Percentiles rank a stretch among this genome's conserved stretches.
Evolutionary conservation across 2,797 vertebrate genomes (phyloP).

Genomic region (Cichlasoma orientale): DNA sequence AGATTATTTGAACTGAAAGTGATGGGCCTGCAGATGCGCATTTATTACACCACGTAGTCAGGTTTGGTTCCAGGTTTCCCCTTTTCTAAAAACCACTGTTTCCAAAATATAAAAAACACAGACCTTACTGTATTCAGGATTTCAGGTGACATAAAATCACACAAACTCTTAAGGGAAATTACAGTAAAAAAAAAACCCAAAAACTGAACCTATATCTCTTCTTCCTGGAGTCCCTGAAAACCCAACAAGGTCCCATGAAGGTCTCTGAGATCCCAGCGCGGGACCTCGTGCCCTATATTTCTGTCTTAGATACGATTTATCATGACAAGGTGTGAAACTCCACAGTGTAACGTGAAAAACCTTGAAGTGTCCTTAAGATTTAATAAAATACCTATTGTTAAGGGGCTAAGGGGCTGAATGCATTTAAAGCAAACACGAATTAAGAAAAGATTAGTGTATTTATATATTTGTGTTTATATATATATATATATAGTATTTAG

Average conservation of each 20-base stretch:
- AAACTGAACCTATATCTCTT: slow-evolving; percentile 46
- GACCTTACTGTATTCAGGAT: neutral
- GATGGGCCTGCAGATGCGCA: neutral
- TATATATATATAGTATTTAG: too few species aligned
- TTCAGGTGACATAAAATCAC: neutral
- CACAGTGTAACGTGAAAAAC: neutral
- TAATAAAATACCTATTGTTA: neutral
- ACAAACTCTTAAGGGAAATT: neutral
- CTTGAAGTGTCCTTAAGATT: neutral
- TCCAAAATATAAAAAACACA: neutral
- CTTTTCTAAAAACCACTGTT: neutral
- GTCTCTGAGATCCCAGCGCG: slow-evolving; percentile 48
- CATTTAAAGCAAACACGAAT: too few species aligned
- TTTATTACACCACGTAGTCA: neutral
- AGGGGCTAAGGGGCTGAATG: too few species aligned
- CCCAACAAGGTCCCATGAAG: slow-evolving; percentile 52
- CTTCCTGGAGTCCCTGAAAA: slow-evolving; percentile 37
- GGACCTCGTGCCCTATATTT: slow-evolving; percentile 52
- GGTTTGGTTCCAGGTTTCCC: neutral
- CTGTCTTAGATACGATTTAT: slow-evolving; percentile 29
- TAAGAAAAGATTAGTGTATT: neutral
- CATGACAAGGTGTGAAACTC: neutral
- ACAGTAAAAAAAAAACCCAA: slow-evolving; percentile 7
- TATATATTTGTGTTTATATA: too few species aligned
- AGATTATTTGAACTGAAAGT: neutral